Evolutionary conservation across 2,797 vertebrate genomes (phyloP).

Genomic region (Psittacula echo): DNA sequence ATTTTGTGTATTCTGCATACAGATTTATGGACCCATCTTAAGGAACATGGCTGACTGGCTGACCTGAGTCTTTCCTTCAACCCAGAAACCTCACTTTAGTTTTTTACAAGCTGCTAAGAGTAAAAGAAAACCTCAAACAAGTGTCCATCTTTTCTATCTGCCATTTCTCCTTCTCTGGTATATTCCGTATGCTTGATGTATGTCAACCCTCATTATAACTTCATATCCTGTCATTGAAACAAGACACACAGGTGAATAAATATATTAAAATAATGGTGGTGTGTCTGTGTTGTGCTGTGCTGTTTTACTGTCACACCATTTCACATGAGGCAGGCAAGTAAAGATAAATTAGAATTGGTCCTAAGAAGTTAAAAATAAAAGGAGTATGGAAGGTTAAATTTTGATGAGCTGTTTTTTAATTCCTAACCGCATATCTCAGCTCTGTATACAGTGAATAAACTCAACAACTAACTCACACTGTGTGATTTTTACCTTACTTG

Average conservation of each 20-base stretch:
- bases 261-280: not conserved
- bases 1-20: not conserved
- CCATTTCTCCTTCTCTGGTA: not conserved
- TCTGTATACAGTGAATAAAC: constrained; percentile 10
- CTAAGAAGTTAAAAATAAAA: not conserved
- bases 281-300: not conserved
- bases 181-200: not conserved
- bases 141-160: not conserved
- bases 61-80: not conserved
- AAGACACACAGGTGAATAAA: not conserved
- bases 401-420: constrained; percentile 5
- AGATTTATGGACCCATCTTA: not conserved
- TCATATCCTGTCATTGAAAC: not conserved
- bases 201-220: not conserved
- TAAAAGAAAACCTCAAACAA: not conserved
- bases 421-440: not conserved
- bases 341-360: not conserved
- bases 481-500: constrained; percentile 1
- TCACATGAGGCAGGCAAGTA: not conserved
- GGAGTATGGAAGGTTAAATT: not conserved
- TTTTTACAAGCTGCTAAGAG: not conserved
- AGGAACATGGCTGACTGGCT: not conserved
- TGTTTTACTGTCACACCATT: not conserved
- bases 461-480: not conserved
- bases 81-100: not conserved